Evolutionary conservation across 2,113 vertebrate species (phyloP), one percentile per base, ranked within the genome.

Genomic region (Calidris pugnax): DNA sequence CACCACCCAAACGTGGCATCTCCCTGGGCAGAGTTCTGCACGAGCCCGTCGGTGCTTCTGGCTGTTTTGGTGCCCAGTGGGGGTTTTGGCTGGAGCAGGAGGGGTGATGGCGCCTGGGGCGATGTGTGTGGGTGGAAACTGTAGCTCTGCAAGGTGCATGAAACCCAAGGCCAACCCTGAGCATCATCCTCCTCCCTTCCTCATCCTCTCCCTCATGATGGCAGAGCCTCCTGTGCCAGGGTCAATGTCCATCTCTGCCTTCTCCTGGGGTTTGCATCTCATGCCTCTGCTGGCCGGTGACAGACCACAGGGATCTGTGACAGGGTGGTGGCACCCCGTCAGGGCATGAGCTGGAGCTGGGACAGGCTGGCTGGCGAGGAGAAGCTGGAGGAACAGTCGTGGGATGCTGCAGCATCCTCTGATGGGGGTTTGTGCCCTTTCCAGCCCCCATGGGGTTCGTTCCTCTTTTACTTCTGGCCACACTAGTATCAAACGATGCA

Each of bases 1-100:
- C 24, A 6, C 33, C 6, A 5, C 64, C 39, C 2, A 1, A 47
- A 47, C 0, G 2, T 14, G 33, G 23, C 81, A 33, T 64, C 50
- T 59, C 24, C 39, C 45, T 1, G 1, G 14, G 63, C 48, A 0
- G 4, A 76, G 69, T 19, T 60, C 1, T 1, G 43, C 9, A 3
- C 0, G 3, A 50, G 20, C 23, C 3, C 1, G 20, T 51, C 0
- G 10, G 22, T 5, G 30, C 17, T 73, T 78, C 91, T 32, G 27
- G 45, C 37, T 35, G 39, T 4, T 60, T 53, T 33, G 47, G 56
- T 43, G 73, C 56, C 24, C 1, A 0, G 28, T 28, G 47, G 10
- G 21, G 63, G 8, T 47, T 75, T 51, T 37, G 87, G 56, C 57
- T 35, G 87, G n/a, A 71, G 76, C 56, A 41, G 63, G 50, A 45